These are phyloP conservation scores for Agonum fuliginosum DNA, from an alignment of 2,888 invertebrate genomes.

Conservation along the genomic window DNA sequence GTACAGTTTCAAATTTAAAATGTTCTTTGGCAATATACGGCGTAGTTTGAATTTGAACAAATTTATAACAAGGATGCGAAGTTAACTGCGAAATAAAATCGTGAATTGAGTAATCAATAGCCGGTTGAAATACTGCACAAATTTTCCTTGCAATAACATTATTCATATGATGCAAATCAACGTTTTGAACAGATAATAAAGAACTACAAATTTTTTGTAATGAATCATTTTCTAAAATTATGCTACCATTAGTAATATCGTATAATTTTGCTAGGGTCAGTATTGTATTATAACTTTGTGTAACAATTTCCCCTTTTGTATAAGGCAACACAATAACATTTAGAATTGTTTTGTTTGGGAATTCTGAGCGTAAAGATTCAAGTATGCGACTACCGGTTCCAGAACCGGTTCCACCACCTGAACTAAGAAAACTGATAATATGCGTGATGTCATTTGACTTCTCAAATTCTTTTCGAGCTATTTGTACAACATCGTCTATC, in stretches of 20 bases:
- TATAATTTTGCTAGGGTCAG: slow-evolving; percentile 73
- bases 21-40: slow-evolving; percentile 69
- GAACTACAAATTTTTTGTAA: slow-evolving; percentile 71
- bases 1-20: slow-evolving; percentile 69
- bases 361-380: slow-evolving; percentile 71
- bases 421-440: slow-evolving; percentile 72
- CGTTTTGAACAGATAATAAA: slow-evolving; percentile 67
- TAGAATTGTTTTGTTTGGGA: slow-evolving; percentile 72
- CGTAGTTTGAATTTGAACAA: slow-evolving; percentile 71
- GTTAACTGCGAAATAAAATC: slow-evolving; percentile 70
- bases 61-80: slow-evolving; percentile 73
- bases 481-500: slow-evolving; percentile 69
- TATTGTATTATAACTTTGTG: slow-evolving; percentile 75
- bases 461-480: slow-evolving; percentile 71
- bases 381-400: slow-evolving; percentile 73
- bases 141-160: slow-evolving; percentile 73
- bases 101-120: slow-evolving; percentile 66
- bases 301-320: slow-evolving; percentile 73
- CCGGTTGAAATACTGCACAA: slow-evolving; percentile 72
- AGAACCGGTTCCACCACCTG: slow-evolving; percentile 76
- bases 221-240: slow-evolving; percentile 74
- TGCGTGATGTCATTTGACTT: slow-evolving; percentile 71
- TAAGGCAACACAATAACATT: slow-evolving; percentile 73
- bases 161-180: slow-evolving; percentile 72
- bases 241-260: slow-evolving; percentile 70